Base-by-base conservation (phyloP, 2,888 invertebrate species). In the Phytoseiulus persimilis region DNA sequence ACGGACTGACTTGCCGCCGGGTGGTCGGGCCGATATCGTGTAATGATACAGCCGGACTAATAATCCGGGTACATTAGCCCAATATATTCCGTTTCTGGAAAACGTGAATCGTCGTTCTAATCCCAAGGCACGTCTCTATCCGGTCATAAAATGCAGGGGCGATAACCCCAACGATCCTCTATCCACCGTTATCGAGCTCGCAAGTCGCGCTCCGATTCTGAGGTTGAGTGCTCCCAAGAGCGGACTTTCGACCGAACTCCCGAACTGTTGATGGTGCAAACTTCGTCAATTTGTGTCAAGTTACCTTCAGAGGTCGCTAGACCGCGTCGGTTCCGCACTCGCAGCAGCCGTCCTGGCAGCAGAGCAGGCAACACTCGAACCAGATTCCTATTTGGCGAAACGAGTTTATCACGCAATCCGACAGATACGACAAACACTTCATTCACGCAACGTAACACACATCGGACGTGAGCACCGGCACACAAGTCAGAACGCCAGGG, bases 381-480 rank as follows among this genome's bases (percentile, higher is more conserved):
- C 65, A 65, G 65, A 65, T 65, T 65, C 65, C 65, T 6, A 65
- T 65, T 28, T 65, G 65, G 23, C 65, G 65, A 65, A 65, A 65
- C 23, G 65, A 65, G 65, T 65, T 65, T 65, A 65, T 65, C 65
- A 65, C 65, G 65, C 65, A 65, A 65, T 65, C 65, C 65, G 65
- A 65, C 28, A 65, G 65, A 65, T 65, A 65, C 65, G 65, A 28
- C 65, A 65, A 65, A 65, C 65, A 65, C 65, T 65, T 65, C 65
- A 65, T 65, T 65, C 65, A 65, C 65, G 65, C 65, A 65, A 65
- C 65, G 65, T 65, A 65, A 65, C 65, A 65, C 65, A 65, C 65
- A 65, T 65, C 65, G 65, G 65, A 65, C 65, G 65, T 65, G 65
- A 65, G 65, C 65, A 65, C 65, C 65, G 65, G 65, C 65, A 65